phyloP scores from a whole-genome alignment of 2,888 invertebrate genomes.

The Acleris cristana region DNA sequence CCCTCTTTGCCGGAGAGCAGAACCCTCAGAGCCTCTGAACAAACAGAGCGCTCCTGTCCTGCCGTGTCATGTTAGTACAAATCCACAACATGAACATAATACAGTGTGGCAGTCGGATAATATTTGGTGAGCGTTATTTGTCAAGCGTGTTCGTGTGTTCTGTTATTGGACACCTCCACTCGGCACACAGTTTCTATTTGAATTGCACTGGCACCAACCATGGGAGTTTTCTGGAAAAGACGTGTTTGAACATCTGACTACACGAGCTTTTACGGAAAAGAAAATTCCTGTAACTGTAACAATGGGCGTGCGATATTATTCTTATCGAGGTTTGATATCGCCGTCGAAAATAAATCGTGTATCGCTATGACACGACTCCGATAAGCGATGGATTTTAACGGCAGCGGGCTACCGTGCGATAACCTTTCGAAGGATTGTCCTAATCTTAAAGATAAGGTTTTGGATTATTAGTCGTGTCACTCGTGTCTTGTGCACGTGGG shows the following conservation, averaged over 20 bases:
- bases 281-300: conserved; percentile 39
- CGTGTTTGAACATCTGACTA: conserved; percentile 60
- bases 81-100: conserved; percentile 66
- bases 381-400: conserved; percentile 70
- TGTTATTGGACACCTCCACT: conserved; percentile 80
- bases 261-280: conserved; percentile 39
- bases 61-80: conserved; percentile 68
- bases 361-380: conserved; percentile 55
- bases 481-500: conserved; percentile 56
- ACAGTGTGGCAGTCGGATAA: conserved; percentile 72
- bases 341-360: conserved; percentile 66
- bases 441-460: conserved; percentile 70
- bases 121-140: conserved; percentile 79
- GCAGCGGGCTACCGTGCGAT: conserved; percentile 71
- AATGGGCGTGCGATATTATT: conserved; percentile 45
- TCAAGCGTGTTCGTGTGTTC: conserved; percentile 78
- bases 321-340: conserved; percentile 64
- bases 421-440: conserved; percentile 64
- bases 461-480: conserved; percentile 48
- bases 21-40: conserved; percentile 67
- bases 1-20: conserved; percentile 51
- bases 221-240: conserved; percentile 64
- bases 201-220: conserved; percentile 64
- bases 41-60: conserved; percentile 69
- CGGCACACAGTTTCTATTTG: conserved; percentile 73